Conservation (phyloP, 2,797 vertebrate genomes). For the Knipowitschia caucasica region DNA sequence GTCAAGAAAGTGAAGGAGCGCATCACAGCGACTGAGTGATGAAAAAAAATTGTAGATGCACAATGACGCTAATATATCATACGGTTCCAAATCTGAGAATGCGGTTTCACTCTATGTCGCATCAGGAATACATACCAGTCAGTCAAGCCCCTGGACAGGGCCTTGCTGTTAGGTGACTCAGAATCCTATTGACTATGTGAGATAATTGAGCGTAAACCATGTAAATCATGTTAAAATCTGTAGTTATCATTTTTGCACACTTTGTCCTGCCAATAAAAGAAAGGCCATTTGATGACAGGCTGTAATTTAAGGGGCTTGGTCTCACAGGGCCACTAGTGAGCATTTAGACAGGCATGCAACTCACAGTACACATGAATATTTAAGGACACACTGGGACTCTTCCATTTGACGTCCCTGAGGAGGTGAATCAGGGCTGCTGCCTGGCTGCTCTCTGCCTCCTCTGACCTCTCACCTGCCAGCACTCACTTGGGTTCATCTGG, state of each 20-base stretch:
- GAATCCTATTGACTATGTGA: background rate
- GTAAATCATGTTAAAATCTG: constrained; percentile 1
- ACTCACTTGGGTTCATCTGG: constrained; percentile 5
- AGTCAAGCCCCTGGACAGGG: no score
- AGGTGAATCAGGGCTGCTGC: constrained; percentile 23
- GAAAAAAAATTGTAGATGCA: no score
- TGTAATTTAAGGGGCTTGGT: constrained; percentile 65
- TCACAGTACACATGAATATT: constrained; percentile 74
- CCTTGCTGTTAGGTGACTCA: no score
- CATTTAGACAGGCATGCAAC: constrained; percentile 61
- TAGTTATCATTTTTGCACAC: constrained; percentile 7
- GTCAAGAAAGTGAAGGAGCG: no score
- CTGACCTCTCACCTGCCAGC: constrained; percentile 39
- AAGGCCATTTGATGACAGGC: constrained; percentile 51
- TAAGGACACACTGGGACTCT: constrained; percentile 72
- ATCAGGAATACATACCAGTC: no score
- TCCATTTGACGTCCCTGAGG: constrained; percentile 66
- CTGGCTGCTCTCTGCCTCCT: constrained; percentile 24
- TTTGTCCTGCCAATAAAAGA: constrained; percentile 38
- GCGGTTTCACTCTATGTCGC: no score
- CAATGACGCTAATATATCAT: no score
- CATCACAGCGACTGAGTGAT: no score
- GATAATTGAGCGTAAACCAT: background rate
- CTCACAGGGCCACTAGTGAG: constrained; percentile 65
- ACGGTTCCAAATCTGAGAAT: no score